Percentiles rank a stretch among this genome's conserved stretches.
These are phyloP conservation scores for Ectropis crepuscularia DNA, from an alignment of 2,888 invertebrate species.

Conservation along the genomic window DNA sequence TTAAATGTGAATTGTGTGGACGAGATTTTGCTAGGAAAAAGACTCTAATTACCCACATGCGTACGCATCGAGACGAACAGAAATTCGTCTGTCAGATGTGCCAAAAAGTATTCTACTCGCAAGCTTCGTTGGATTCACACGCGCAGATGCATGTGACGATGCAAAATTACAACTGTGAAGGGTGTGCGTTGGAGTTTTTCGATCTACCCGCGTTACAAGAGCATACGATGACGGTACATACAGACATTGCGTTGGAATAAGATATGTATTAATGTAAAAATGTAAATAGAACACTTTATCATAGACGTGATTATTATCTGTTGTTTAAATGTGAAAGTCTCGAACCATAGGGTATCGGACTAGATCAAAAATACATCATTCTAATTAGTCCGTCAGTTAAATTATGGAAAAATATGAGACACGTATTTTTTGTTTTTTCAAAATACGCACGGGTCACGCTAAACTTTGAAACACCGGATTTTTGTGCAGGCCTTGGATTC, in stretches of 20 bases:
- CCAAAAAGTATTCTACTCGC: slow-evolving; percentile 13
- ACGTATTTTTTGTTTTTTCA: too few species aligned
- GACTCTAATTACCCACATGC: slow-evolving; percentile 44
- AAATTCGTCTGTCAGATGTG: slow-evolving; percentile 46
- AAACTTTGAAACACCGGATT: too few species aligned
- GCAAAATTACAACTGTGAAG: not conserved
- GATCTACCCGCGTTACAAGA: slow-evolving; percentile 3
- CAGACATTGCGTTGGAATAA: slow-evolving; percentile 4
- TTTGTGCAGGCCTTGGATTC: too few species aligned
- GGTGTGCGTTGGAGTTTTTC: slow-evolving; percentile 6
- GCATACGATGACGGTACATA: slow-evolving; percentile 19
- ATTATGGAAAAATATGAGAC: too few species aligned
- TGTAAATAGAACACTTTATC: not conserved
- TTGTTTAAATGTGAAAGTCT: too few species aligned
- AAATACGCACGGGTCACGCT: too few species aligned
- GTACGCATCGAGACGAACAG: slow-evolving; percentile 41
- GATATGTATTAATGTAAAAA: not conserved
- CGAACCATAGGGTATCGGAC: too few species aligned
- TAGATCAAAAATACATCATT: too few species aligned
- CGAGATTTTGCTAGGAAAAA: slow-evolving; percentile 48
- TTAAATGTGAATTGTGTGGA: slow-evolving; percentile 49
- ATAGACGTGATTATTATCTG: too few species aligned
- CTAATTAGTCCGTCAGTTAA: too few species aligned
- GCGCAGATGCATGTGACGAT: not conserved
- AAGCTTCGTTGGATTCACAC: slow-evolving; percentile 8